phyloP scores from a whole-genome alignment of 2,113 vertebrate species.

The Alosa alosa region DNA sequence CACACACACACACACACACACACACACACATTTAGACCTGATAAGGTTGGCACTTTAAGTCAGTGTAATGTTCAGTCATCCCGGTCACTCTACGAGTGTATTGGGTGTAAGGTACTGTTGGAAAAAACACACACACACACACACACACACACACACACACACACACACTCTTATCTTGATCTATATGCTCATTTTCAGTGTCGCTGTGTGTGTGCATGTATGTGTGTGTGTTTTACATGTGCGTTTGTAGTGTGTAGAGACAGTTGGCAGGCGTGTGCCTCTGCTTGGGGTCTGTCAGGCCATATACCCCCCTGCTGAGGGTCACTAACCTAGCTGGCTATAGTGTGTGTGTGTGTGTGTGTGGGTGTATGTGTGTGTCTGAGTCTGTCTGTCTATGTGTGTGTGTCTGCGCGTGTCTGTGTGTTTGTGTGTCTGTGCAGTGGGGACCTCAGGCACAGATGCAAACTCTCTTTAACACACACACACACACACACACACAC shows the following conservation, averaged over 20 bases:
- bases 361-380: not conserved
- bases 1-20: not conserved
- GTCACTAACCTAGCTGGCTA: not conserved
- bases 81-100: too few relatives aligned
- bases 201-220: not conserved
- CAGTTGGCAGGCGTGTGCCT: not conserved
- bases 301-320: not conserved
- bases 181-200: not conserved
- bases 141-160: conserved; percentile 2
- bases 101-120: too few relatives aligned
- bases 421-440: conserved; percentile 36
- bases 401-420: not conserved
- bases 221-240: conserved; percentile 10
- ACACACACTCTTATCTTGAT: not conserved
- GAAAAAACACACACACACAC: not conserved
- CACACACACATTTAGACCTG: not conserved
- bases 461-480: conserved; percentile 41
- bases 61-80: too few relatives aligned
- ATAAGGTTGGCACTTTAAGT: too few relatives aligned
- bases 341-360: not conserved
- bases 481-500: conserved; percentile 17
- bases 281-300: conserved; percentile 12
- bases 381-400: not conserved
- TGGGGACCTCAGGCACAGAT: conserved; percentile 63
- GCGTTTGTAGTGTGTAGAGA: not conserved